Evolutionary conservation across 2,888 invertebrate genomes (phyloP), one percentile per base, ranked within the genome.

Genomic region (Hirtodrosophila confusa): DNA sequence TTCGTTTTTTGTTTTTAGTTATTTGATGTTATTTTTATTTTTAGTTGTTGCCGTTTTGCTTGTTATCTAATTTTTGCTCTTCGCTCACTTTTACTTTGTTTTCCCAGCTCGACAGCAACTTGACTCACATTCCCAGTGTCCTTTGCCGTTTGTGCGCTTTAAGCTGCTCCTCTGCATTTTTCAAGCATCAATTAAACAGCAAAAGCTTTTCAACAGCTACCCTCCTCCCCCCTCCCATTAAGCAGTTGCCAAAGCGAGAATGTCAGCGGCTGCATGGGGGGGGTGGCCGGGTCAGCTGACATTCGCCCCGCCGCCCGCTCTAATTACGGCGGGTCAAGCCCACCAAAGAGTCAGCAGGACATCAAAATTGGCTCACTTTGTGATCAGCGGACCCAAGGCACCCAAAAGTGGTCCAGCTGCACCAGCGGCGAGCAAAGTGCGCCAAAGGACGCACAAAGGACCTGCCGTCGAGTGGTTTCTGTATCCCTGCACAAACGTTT

Each of bases 101-200:
- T 9, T 31, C 7, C 3, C 7, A 3, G 41, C 40, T 36, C 35
- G 35, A 10, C 44, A 44, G 44, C 51, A 64, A 53, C 67, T 65
- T 65, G 58, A 58, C 68, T 68, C 49, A 31, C 31, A 31, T 31
- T 31, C 8, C 4, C 6, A 29, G 24, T 66, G 27, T 48, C 50
- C 29, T 11, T 43, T 44, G 43, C 53, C 12, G 3, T 31, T 31
- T 31, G 31, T 8, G 40, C 48, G 24, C 39, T 36, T 57, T 27
- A 43, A 57, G 29, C 57, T 49, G 43, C 35, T 35, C 8, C 33
- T 40, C 40, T 31, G 31, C 31, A 60, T 31, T 31, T 31, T 7
- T 9, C 31, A 31, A 31, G 61, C 61, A 61, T 61, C 61, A 61
- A 54, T 61, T 54, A 61, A 61, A 54, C 49, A 49, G 48, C 23